Evolutionary conservation across 2,113 vertebrate species (phyloP), one percentile per base, ranked within the genome.

Genomic region (Chlamydotis undulata): DNA sequence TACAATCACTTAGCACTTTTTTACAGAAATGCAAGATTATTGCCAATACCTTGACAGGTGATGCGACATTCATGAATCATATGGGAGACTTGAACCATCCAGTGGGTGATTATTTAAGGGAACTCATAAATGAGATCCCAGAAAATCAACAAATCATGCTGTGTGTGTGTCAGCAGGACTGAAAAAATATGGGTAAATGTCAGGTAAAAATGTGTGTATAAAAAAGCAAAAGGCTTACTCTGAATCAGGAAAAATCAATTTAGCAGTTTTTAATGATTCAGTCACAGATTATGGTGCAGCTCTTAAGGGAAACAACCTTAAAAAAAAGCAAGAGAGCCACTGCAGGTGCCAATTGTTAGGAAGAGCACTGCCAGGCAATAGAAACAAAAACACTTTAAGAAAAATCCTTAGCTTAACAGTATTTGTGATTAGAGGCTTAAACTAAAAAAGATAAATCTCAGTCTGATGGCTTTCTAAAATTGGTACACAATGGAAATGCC

Each of bases 1-100:
- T 94, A 86, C 50, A 88, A 90, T 77, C 88, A 83, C 50, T 93
- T 92, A 83, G 19, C n/a, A 55, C 68, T 86, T 87, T 68, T 76
- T 89, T 64, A 67, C 57, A 92, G 76, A 90, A 86, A 55, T 59
- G 25, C 35, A 86, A 95, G 71, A 83, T 89, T 59, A 55, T 63
- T 73, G 88, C 76, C 71, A 63, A 5, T 92, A 57, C 41, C 52
- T 90, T 94, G 89, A 87, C 89, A 83, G 79, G 65, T 94, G 89
- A 95, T 70, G 69, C 0, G 2, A 87, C 18, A 21, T 74, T 89
- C 91, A 55, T 74, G 80, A 92, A 70, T 87, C 63, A 22, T 69
- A 63, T 83, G 55, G 64, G 82, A 91, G 65, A 37, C 18, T 43
- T 47, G 52, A 79, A 78, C 65, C 45, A 87, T 77, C 56, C 53